Evolutionary conservation across 2,888 invertebrate genomes (phyloP).

Genomic region (Epirrhoe tristata): DNA sequence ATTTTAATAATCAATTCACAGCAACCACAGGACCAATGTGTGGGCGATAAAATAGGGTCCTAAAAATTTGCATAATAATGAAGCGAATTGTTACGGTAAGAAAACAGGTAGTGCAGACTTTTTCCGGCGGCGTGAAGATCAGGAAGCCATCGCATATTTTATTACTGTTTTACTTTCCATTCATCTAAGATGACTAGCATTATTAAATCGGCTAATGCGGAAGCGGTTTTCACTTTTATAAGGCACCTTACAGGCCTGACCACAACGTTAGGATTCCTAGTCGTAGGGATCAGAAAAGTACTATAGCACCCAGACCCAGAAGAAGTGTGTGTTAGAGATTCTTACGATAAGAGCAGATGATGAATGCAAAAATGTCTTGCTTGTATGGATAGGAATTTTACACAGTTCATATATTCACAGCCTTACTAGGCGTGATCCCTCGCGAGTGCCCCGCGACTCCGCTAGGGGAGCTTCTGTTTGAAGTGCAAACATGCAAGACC

Average conservation of each 20-base stretch:
- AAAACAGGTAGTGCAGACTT: neutral
- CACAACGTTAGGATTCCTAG: no score
- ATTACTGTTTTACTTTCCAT: slow-evolving; percentile 14
- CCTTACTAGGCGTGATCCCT: slow-evolving; percentile 89
- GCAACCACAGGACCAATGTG: no score
- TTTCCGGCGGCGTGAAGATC: slow-evolving; percentile 9
- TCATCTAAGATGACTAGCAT: slow-evolving; percentile 5
- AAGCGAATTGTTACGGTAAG: no score
- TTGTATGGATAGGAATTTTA: neutral
- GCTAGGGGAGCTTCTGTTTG: slow-evolving; percentile 89
- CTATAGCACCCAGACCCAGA: no score
- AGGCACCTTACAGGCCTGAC: neutral
- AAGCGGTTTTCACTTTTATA: neutral
- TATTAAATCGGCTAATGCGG: neutral
- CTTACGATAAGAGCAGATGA: no score
- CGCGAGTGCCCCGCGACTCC: slow-evolving; percentile 89
- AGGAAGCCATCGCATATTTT: slow-evolving; percentile 10
- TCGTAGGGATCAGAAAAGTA: no score
- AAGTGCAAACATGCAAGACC: slow-evolving; percentile 87
- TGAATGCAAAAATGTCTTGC: neutral
- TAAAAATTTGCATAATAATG: no score
- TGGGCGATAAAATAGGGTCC: no score
- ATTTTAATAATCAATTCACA: no score
- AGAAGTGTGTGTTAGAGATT: no score
- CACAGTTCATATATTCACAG: slow-evolving; percentile 63